phyloP scores from a whole-genome alignment of 2,888 invertebrate genomes.

The Callimorpha dominula region DNA sequence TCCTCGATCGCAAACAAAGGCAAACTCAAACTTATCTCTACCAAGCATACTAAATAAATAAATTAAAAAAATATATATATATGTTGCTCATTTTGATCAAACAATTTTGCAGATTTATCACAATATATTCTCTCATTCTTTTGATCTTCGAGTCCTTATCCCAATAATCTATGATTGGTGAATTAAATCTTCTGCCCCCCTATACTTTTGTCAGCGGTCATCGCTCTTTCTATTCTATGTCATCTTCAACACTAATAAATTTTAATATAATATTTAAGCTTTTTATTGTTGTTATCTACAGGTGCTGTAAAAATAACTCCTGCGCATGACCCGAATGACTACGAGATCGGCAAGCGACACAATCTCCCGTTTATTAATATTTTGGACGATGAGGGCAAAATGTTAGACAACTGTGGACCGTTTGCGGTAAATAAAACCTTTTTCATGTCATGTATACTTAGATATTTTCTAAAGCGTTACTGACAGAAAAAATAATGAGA shows the following conservation, averaged over 20 bases:
- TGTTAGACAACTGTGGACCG: constrained; percentile 92
- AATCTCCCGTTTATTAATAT: constrained; percentile 95
- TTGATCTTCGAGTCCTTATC: no score
- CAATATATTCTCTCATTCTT: no score
- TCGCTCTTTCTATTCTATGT: neutral
- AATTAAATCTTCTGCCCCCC: no score
- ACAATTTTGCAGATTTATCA: no score
- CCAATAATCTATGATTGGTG: no score
- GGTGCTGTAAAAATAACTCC: constrained; percentile 99
- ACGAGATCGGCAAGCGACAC: constrained; percentile 97
- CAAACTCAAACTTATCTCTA: no score
- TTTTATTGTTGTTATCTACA: constrained; percentile 56
- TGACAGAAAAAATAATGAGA: neutral
- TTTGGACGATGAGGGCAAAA: constrained; percentile 95
- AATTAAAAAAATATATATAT: no score
- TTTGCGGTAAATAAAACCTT: constrained; percentile 86
- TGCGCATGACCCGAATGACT: constrained; percentile 98
- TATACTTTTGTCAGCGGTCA: no score
- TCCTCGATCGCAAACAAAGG: no score
- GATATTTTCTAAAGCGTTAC: neutral
- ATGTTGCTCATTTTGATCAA: no score
- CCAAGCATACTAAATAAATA: no score
- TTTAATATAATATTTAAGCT: neutral
- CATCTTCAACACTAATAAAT: neutral
- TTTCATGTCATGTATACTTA: neutral